Evolutionary conservation across 2,797 vertebrate species (phyloP).

Genomic region (Moxostoma hubbsi): DNA sequence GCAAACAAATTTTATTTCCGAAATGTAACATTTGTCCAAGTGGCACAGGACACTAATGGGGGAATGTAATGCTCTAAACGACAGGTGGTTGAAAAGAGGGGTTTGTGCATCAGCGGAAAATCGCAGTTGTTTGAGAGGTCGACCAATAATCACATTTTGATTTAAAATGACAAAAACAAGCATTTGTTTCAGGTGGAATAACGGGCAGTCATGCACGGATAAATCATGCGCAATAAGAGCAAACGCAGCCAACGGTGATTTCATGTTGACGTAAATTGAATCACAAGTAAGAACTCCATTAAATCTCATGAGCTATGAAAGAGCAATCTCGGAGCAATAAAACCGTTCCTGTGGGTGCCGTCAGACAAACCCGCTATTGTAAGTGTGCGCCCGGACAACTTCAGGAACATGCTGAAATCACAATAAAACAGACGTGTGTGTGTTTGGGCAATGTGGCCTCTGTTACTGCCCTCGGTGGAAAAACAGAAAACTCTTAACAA

Average conservation of each 20-base stretch:
- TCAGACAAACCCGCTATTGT: conserved; percentile 19
- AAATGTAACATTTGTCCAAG: too few species aligned
- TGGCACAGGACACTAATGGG: too few species aligned
- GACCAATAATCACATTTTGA: too few species aligned
- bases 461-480: conserved; percentile 19
- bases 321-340: conserved; percentile 5
- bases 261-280: background rate
- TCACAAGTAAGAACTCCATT: conserved; percentile 1
- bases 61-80: too few species aligned
- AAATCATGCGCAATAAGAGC: too few species aligned
- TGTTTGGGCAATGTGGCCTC: conserved; percentile 29
- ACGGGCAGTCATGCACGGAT: too few species aligned
- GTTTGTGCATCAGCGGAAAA: too few species aligned
- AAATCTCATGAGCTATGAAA: background rate
- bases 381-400: background rate
- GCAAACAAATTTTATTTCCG: too few species aligned
- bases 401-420: conserved; percentile 8
- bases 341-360: background rate
- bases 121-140: too few species aligned
- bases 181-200: too few species aligned
- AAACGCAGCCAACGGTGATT: background rate
- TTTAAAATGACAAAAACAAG: too few species aligned
- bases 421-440: conserved; percentile 25
- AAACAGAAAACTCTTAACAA: conserved; percentile 27
- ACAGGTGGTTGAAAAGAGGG: too few species aligned